These are phyloP conservation scores for Shargacucullia verbasci DNA, from an alignment of 2,888 invertebrate species.

Conservation along the genomic window DNA sequence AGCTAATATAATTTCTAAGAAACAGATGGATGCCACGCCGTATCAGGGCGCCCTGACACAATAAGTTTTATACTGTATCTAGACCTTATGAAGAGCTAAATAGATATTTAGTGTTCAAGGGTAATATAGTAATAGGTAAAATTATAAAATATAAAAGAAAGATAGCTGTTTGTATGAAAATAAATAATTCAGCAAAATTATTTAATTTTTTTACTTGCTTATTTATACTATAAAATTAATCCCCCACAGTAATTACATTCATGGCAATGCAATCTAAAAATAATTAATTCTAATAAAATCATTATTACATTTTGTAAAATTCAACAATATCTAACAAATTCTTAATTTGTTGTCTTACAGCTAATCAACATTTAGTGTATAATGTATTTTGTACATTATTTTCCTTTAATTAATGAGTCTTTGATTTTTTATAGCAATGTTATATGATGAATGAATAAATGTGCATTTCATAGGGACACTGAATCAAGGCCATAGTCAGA, in stretches of 20 bases:
- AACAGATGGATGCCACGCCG: too few species aligned
- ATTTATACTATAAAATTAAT: slow-evolving; percentile 73
- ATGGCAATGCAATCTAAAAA: slow-evolving; percentile 75
- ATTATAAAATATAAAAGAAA: too few species aligned
- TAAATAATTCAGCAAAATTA: slow-evolving; percentile 30
- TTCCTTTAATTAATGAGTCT: slow-evolving; percentile 50
- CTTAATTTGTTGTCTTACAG: slow-evolving; percentile 69
- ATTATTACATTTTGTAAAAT: slow-evolving; percentile 71
- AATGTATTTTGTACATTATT: slow-evolving; percentile 74
- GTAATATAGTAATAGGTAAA: too few species aligned
- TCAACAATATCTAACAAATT: slow-evolving; percentile 78
- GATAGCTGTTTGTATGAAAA: slow-evolving; percentile 4
- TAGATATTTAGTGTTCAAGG: too few species aligned
- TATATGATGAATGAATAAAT: slow-evolving; percentile 24
- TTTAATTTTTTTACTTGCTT: slow-evolving; percentile 63
- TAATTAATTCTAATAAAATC: slow-evolving; percentile 69
- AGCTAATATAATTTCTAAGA: too few species aligned
- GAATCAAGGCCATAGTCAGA: slow-evolving; percentile 31
- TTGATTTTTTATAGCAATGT: slow-evolving; percentile 36
- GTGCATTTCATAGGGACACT: slow-evolving; percentile 13
- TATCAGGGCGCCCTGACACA: too few species aligned
- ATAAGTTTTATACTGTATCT: too few species aligned
- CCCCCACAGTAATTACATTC: slow-evolving; percentile 67
- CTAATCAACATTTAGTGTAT: slow-evolving; percentile 67
- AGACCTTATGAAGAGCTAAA: too few species aligned